Percentiles rank a stretch among this genome's conserved stretches.
phyloP scores from a whole-genome alignment of 1,140 invertebrate species.

The Leguminivora glycinivorella region DNA sequence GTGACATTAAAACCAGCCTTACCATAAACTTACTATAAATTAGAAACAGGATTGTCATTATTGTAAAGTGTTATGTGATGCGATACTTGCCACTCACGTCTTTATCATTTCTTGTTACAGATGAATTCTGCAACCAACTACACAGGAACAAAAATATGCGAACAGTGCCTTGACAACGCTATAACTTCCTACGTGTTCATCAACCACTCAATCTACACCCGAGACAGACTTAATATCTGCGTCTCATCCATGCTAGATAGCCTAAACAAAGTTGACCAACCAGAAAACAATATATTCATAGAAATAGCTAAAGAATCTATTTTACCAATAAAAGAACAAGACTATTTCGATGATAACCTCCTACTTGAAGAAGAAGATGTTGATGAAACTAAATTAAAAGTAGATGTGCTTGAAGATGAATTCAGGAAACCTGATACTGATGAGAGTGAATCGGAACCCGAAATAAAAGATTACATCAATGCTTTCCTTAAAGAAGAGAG shows the following conservation, averaged over 20 bases:
- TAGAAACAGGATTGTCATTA: too few species aligned
- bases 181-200: constrained; percentile 62
- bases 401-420: constrained; percentile 71
- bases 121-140: constrained; percentile 55
- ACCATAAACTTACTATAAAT: too few species aligned
- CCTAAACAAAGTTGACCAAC: constrained; percentile 41
- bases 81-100: neutral
- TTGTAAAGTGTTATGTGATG: neutral
- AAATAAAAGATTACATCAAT: constrained; percentile 11
- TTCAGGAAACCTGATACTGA: constrained; percentile 58
- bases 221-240: constrained; percentile 57
- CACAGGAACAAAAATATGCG: constrained; percentile 66
- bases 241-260: constrained; percentile 51
- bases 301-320: constrained; percentile 58
- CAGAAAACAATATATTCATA: constrained; percentile 56
- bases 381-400: constrained; percentile 50
- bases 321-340: constrained; percentile 42
- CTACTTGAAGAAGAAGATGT: constrained; percentile 41
- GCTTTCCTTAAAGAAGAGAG: constrained; percentile 12
- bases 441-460: constrained; percentile 35
- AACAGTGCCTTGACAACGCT: constrained; percentile 60
- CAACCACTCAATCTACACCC: constrained; percentile 48
- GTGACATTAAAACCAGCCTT: too few species aligned
- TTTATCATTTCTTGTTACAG: constrained; percentile 65
- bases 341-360: constrained; percentile 37